Evolutionary conservation across 2,113 vertebrate genomes (phyloP).

Genomic region (Tyto alba): DNA sequence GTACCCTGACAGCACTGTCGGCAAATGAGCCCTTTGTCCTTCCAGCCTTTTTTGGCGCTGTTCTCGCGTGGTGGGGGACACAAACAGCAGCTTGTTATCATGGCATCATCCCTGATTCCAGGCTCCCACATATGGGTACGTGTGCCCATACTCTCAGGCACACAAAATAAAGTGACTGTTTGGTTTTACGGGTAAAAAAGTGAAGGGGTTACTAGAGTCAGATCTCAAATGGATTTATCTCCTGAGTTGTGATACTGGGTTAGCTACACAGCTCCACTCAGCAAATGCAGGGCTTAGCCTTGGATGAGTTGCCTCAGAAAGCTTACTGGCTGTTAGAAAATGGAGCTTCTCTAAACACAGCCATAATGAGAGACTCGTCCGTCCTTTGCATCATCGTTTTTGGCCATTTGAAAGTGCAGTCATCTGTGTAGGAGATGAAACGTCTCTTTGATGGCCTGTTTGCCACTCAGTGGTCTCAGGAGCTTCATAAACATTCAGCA

Average conservation of each 20-base stretch:
- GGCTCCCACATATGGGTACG: not conserved
- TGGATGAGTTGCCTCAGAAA: not conserved
- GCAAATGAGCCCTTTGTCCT: not conserved
- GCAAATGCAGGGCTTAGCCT: not conserved
- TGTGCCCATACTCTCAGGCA: not conserved
- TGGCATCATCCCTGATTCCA: not conserved
- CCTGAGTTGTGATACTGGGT: not conserved
- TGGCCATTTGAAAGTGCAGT: not conserved
- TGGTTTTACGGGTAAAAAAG: not conserved
- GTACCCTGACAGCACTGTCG: not conserved
- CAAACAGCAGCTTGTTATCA: not conserved
- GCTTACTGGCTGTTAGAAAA: not conserved
- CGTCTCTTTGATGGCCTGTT: not conserved
- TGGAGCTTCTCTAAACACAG: not conserved
- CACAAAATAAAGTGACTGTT: rapidly evolving
- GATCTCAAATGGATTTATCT: not conserved
- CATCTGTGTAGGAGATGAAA: not conserved
- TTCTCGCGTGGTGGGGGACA: not conserved
- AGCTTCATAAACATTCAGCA: not conserved
- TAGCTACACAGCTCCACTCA: not conserved
- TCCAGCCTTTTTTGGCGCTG: not conserved
- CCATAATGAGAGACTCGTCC: not conserved
- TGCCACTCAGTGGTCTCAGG: not conserved
- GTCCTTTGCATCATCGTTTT: not conserved
- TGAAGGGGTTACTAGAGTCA: not conserved